Conservation (phyloP, 2,888 invertebrate genomes). For the Melitaea athalia region DNA sequence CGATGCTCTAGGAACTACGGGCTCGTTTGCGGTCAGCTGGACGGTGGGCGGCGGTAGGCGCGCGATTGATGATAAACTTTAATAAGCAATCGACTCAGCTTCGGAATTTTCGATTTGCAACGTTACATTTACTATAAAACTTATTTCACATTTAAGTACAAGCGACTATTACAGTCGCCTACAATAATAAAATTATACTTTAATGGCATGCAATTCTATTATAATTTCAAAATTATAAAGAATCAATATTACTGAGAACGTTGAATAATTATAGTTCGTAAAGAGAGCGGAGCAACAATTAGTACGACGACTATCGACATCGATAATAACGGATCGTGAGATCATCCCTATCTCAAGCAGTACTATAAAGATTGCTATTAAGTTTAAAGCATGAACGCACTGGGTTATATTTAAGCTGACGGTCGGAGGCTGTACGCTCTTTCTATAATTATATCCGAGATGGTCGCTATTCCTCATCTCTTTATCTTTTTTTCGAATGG, state of each 20-base stretch:
- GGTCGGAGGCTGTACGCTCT: conserved; percentile 60
- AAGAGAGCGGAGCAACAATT: conserved; percentile 44
- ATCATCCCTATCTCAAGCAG: conserved; percentile 70
- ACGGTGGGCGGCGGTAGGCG: conserved; percentile 40
- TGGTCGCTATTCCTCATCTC: conserved; percentile 62
- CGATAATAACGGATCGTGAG: conserved; percentile 47
- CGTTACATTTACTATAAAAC: conserved; percentile 4
- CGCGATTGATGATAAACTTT: conserved; percentile 38
- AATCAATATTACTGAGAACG: background rate
- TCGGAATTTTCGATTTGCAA: conserved; percentile 1
- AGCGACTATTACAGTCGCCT: background rate
- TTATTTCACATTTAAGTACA: background rate
- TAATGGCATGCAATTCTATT: background rate
- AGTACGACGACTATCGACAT: conserved; percentile 67
- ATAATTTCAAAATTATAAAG: background rate
- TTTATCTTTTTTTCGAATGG: conserved; percentile 50
- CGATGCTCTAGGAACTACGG: conserved; percentile 52
- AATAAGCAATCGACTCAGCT: conserved; percentile 15
- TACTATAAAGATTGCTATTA: conserved; percentile 81
- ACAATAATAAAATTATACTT: background rate
- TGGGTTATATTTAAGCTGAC: conserved; percentile 69
- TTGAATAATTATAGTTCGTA: conserved; percentile 26
- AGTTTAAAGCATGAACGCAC: conserved; percentile 68
- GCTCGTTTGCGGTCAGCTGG: conserved; percentile 37
- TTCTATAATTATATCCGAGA: conserved; percentile 71